phyloP scores from a whole-genome alignment of 2,113 vertebrate genomes.

The Ia io region DNA sequence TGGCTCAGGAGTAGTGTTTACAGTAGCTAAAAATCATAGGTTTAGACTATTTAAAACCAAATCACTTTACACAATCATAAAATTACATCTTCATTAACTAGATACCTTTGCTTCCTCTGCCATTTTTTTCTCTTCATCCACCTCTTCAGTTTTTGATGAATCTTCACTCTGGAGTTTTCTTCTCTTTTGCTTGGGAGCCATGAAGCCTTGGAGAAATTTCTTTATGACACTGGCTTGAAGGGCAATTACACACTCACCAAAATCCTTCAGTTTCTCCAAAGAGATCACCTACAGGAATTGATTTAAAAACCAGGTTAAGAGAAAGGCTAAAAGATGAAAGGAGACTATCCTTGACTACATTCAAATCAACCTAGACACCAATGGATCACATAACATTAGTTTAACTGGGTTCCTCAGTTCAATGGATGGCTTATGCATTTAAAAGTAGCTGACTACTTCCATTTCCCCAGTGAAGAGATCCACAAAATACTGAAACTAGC shows the following conservation, averaged over 20 bases:
- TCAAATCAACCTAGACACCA: neutral
- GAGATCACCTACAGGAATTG: conserved; percentile 84
- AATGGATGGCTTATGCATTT: neutral
- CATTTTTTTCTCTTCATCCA: conserved; percentile 96
- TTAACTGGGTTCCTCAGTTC: neutral
- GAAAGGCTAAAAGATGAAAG: neutral
- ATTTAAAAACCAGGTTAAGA: neutral
- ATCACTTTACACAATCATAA: neutral
- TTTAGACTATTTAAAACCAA: neutral
- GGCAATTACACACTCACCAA: conserved; percentile 93
- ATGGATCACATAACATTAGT: neutral
- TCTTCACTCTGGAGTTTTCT: conserved; percentile 91
- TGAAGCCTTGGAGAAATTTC: conserved; percentile 99
- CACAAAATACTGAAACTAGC: neutral
- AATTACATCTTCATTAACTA: neutral
- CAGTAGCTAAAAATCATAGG: neutral
- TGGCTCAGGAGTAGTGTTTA: neutral
- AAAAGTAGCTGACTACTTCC: neutral
- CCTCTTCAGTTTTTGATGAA: conserved; percentile 88
- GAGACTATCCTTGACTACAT: neutral
- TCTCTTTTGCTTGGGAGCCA: conserved; percentile 98
- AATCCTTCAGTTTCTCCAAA: conserved; percentile 92
- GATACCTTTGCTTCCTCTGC: conserved; percentile 96
- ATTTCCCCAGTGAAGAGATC: neutral
- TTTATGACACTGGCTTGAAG: conserved; percentile 96